Conservation (phyloP, 2,113 vertebrate genomes). For the Salvelinus fontinalis region DNA sequence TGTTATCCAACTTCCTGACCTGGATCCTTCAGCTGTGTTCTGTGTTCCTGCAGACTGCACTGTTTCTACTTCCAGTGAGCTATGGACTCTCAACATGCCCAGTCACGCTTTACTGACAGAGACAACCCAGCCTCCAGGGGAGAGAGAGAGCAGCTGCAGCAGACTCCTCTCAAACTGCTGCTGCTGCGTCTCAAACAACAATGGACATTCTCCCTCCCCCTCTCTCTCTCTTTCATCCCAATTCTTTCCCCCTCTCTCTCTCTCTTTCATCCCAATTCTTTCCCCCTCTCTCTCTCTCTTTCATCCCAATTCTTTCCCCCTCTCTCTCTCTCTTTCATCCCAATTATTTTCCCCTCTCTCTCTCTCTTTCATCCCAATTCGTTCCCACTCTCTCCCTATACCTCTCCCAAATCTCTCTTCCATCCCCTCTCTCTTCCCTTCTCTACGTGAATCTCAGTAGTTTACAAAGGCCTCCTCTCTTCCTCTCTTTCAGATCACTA, state of each 20-base stretch:
- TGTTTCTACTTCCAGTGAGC: neutral
- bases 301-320: neutral
- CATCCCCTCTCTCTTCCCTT: neutral
- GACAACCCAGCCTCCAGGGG: neutral
- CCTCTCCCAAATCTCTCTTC: constrained; percentile 14
- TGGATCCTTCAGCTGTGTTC: constrained; percentile 41
- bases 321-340: too few relatives aligned
- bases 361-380: neutral
- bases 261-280: constrained; percentile 5
- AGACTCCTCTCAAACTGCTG: constrained; percentile 22
- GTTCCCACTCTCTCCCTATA: neutral
- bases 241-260: constrained; percentile 13
- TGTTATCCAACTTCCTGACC: constrained; percentile 42
- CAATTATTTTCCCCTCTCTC: neutral
- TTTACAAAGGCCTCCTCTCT: neutral
- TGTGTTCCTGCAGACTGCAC: neutral
- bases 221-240: neutral
- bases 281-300: neutral
- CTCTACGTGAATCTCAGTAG: neutral
- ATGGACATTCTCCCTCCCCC: neutral
- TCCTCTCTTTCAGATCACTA: constrained; percentile 7
- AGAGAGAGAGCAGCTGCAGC: constrained; percentile 36
- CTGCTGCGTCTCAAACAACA: constrained; percentile 39
- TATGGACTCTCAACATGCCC: constrained; percentile 35
- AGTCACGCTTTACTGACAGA: constrained; percentile 46